A percentile compares a stretch with the other conserved stretches of the same genome.
Conservation (phyloP, 2,797 vertebrate genomes). For the Anisognathus igniventris region DNA sequence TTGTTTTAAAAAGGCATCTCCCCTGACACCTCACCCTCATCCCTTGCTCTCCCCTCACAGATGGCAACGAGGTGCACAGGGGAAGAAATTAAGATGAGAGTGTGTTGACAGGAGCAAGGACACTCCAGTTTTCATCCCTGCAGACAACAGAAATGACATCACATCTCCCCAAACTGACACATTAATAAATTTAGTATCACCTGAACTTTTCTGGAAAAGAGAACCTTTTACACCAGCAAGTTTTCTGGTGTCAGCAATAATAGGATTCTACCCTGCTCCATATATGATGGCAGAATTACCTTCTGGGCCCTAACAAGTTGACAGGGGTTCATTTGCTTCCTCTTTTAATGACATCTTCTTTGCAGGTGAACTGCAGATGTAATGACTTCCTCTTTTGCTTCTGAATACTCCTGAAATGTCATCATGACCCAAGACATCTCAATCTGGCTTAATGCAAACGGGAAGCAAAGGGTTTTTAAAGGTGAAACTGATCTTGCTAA, state of each 20-base stretch:
- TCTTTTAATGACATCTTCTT: slow-evolving; percentile 86
- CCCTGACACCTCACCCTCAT: slow-evolving; percentile 77
- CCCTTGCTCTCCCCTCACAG: slow-evolving; percentile 64
- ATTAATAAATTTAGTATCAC: slow-evolving; percentile 97
- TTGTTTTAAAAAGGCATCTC: slow-evolving; percentile 56
- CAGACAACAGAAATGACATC: slow-evolving; percentile 87
- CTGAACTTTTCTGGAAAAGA: slow-evolving; percentile 86
- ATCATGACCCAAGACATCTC: slow-evolving; percentile 76
- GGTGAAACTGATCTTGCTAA: slow-evolving; percentile 78
- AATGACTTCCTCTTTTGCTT: slow-evolving; percentile 78
- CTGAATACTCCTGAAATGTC: slow-evolving; percentile 75
- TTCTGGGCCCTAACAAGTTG: slow-evolving; percentile 87
- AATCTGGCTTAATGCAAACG: slow-evolving; percentile 76
- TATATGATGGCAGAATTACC: slow-evolving; percentile 84
- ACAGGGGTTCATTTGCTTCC: slow-evolving; percentile 90
- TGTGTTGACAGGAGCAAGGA: slow-evolving; percentile 89
- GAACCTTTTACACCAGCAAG: slow-evolving; percentile 85
- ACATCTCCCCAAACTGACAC: slow-evolving; percentile 83
- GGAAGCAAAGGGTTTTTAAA: slow-evolving; percentile 72
- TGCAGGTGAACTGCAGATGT: slow-evolving; percentile 82
- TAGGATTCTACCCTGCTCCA: slow-evolving; percentile 80
- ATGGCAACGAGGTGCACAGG: slow-evolving; percentile 81
- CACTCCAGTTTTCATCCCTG: slow-evolving; percentile 81
- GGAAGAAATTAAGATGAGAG: slow-evolving; percentile 91
- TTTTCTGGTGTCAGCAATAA: slow-evolving; percentile 88